phyloP scores from a whole-genome alignment of 2,797 vertebrate genomes.

The Gorsachius magnificus region DNA sequence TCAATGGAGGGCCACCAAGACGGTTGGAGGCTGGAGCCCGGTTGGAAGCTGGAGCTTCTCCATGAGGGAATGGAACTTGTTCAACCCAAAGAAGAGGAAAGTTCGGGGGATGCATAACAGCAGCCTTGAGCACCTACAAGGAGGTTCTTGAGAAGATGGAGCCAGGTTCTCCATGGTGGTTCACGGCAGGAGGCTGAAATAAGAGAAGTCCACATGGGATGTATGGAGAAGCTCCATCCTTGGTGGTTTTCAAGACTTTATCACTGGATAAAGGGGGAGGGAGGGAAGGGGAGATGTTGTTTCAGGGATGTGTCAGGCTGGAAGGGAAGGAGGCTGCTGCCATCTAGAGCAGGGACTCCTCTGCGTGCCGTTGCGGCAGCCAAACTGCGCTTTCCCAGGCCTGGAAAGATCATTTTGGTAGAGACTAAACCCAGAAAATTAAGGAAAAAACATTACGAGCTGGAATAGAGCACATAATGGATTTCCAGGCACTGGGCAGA shows the following conservation, averaged over 20 bases:
- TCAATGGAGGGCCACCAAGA: neutral
- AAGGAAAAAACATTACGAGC: neutral
- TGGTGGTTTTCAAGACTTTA: neutral
- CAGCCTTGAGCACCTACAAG: neutral
- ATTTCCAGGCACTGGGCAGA: neutral
- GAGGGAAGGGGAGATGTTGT: neutral
- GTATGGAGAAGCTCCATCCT: neutral
- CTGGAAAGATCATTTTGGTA: neutral
- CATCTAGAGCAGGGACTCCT: constrained; percentile 37
- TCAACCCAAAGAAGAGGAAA: neutral
- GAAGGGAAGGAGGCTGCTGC: constrained; percentile 48
- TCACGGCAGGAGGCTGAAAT: neutral
- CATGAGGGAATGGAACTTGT: neutral
- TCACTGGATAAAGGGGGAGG: accelerated
- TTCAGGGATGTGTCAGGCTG: neutral
- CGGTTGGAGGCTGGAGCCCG: neutral
- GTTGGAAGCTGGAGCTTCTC: neutral
- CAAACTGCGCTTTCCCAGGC: neutral
- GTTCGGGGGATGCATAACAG: neutral
- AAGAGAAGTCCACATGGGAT: neutral
- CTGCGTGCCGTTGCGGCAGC: accelerated
- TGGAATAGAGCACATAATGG: accelerated
- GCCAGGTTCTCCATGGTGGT: neutral
- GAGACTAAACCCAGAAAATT: neutral
- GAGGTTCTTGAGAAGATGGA: neutral